Evolutionary conservation across 2,113 vertebrate genomes (phyloP), one percentile per base, ranked within the genome.

Genomic region (Cyanoderma ruficeps): DNA sequence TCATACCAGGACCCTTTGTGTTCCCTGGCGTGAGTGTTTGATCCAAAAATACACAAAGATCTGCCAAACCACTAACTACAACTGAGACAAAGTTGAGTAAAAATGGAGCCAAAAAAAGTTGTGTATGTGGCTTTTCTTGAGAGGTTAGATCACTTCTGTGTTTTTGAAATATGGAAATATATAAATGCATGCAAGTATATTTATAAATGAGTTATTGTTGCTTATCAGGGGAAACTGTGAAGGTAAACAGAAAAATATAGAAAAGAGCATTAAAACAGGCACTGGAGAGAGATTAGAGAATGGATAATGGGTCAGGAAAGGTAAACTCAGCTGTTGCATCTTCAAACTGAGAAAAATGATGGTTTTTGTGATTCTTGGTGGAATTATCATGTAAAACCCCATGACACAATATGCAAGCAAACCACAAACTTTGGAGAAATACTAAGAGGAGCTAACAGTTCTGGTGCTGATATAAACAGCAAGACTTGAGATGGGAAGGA

Each of bases 11-110:
- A 96, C 96, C 97, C 97, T 98, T 98, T 98, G 98, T 98, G 96
- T 97, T 97, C 94, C 84, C 96, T 97, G 96, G 96, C 4, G 8
- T 91, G 92, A 97, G 96, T 97, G 97, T 98, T 96, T 97, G 97
- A 98, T 98, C 98, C 97, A 98, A 98, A 98, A 98, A 98, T 96
- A 98, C 47, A 59, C 85, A 78, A 94, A 96, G 91, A 94, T 96
- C 78, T 96, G 96, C 97, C 98, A 98, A 98, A 98, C 98, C 98
- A 98, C 98, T 98, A 98, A 98, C 94, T 98, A 97, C 94, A 97
- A 97, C 97, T 67, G 14, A 95, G 95, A 97, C 94, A 89, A 96
- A 93, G 82, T 84, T 61, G 92, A 89, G 87, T 94, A 87, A 92
- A 19, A 84, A 93, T 57, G 84, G 92, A 97, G 97, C 97, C 96